Evolutionary conservation across 2,797 vertebrate species (phyloP), one percentile per base, ranked within the genome.

Genomic region (Bovichtus diacanthus): DNA sequence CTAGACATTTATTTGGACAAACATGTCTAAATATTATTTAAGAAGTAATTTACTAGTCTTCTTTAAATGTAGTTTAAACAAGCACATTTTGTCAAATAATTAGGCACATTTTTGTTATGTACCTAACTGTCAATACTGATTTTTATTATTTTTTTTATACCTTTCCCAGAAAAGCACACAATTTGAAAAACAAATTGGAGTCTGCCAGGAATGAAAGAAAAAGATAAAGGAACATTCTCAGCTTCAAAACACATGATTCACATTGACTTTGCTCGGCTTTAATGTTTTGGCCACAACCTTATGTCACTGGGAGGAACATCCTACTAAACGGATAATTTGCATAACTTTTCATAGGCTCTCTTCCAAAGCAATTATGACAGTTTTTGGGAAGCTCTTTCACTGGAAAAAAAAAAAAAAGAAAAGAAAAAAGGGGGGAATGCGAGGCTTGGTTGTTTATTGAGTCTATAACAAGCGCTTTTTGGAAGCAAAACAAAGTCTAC

Each of bases 401-500:
- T 74, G 75, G 60, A 46, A 66, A 66, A 66, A 78, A 66, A 65
- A 53, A 56, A 76, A 54, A 58, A 27, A 9, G 8, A 13, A n/a
- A n/a, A n/a, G n/a, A n/a, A n/a, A n/a, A n/a, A n/a, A n/a, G n/a
- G n/a, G 60, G 54, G 9, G 21, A 65, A 68, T 49, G 44, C 6
- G 47, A 71, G 44, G 34, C 65, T 79, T 75, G 62, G 74, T 69
- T 87, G 76, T 90, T 87, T 86, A 84, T 84, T 78, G 77, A 86
- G 81, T 78, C 77, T 83, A 76, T 70, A 85, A 88, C 81, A 90
- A 78, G 65, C 25, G 10, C 56, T 84, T 88, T 91, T 89, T 78
- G 82, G 74, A 85, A 73, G 70, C 74, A 70, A 89, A 90, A 86
- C 81, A 88, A 91, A 89, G 77, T 89, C 81, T 85, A 78, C 76